Evolutionary conservation across 1,140 invertebrate genomes (phyloP), one percentile per base, ranked within the genome.

Genomic region (Ridgeia piscesae): DNA sequence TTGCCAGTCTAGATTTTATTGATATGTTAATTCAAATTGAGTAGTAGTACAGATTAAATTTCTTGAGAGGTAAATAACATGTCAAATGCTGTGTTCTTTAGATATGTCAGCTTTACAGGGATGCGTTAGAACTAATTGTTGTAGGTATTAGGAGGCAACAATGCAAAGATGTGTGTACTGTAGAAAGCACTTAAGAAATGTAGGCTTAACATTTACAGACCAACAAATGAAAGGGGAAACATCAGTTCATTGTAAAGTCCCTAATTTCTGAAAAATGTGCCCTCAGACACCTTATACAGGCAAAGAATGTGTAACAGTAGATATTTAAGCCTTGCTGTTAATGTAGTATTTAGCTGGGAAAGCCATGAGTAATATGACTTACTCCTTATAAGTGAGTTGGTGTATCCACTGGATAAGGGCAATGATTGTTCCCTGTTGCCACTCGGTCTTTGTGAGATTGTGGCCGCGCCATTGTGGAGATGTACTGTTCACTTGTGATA

Each of bases 401-500:
- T 95, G 93, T 77, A 95, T 95, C 95, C 95, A 96, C 77, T 95
- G 94, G 33, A 96, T 96, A 0, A 95, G 93, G 17, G 95, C 96
- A 6, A 96, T 95, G 17, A 94, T 93, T 33, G 94, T 93, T 35
- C 94, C 94, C 27, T 93, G 89, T 33, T 94, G 89, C 96, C 96
- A 96, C 31, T 93, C 92, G 31, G 91, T 91, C 14, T 89, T 92
- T 77, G 94, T 92, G 21, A 95, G 93, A 11, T 93, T 93, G 34
- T 92, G 91, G 31, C 89, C 91, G 35, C 35, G 92, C 95, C 95
- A 96, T 89, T 95, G 94, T 9, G 35, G 35, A 1, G 27, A n/a
- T 1, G 94, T 92, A 31, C 93, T 92, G 91, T 94, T 94, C 14
- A 94, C 93, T 34, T 92, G 42, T 0, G 95, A 94, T 34, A 96